Evolutionary conservation across 2,888 invertebrate species (phyloP).

Genomic region (Epinotia brunnichana): DNA sequence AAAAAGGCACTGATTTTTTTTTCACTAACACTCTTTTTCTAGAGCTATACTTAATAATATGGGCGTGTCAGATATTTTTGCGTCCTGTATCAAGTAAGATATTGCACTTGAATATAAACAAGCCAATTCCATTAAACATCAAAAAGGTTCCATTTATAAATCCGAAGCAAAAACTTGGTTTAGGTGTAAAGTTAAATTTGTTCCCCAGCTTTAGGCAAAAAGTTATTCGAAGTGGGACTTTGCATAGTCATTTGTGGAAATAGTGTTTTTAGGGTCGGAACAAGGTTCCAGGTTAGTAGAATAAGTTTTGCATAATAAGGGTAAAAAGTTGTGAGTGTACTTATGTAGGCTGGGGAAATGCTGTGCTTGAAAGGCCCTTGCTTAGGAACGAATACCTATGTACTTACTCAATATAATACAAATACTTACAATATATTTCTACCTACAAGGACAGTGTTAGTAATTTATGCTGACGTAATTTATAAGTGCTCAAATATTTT

Average conservation of each 20-base stretch:
- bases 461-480: too few relatives aligned
- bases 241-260: conserved; percentile 40
- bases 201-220: conserved; percentile 33
- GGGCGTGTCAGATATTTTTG: too few relatives aligned
- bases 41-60: too few relatives aligned
- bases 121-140: conserved; percentile 15
- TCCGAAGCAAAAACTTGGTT: conserved; percentile 28
- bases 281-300: conserved; percentile 17
- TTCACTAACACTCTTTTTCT: too few relatives aligned
- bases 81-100: too few relatives aligned
- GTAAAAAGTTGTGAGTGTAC: conserved; percentile 28
- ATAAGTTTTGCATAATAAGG: conserved; percentile 41
- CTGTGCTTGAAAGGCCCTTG: not conserved
- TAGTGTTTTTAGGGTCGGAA: conserved; percentile 42
- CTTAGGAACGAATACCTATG: not conserved
- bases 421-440: too few relatives aligned
- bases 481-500: too few relatives aligned
- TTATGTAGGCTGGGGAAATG: conserved; percentile 10
- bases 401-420: too few relatives aligned
- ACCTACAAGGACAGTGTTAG: too few relatives aligned
- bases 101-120: not conserved
- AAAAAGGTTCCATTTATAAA: conserved; percentile 23
- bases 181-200: conserved; percentile 42
- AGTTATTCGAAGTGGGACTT: conserved; percentile 39
- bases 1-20: too few relatives aligned